phyloP scores from a whole-genome alignment of 2,888 invertebrate species.

The Dexiosoma caninum region DNA sequence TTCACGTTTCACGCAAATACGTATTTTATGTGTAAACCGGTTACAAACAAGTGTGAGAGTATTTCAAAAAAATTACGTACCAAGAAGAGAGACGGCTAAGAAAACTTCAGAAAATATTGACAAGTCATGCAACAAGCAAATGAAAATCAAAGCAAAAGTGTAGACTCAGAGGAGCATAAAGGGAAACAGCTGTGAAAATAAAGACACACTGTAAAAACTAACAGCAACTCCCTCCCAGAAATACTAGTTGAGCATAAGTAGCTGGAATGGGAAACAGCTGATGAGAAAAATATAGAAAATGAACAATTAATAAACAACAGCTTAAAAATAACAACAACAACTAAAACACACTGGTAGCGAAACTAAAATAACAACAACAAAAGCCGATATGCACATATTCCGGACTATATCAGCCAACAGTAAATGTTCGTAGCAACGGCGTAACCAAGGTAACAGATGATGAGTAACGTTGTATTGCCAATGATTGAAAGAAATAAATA shows the following conservation, averaged over 20 bases:
- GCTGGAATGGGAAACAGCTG: slow-evolving; percentile 33
- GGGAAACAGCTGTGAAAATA: not conserved
- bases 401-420: not conserved
- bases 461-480: slow-evolving; percentile 44
- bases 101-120: not conserved
- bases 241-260: slow-evolving; percentile 18
- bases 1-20: not conserved
- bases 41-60: slow-evolving; percentile 5
- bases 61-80: not conserved
- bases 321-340: slow-evolving; percentile 23
- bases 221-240: not conserved
- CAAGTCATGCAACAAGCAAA: slow-evolving; percentile 11
- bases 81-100: slow-evolving; percentile 13
- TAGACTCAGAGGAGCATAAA: slow-evolving; percentile 1
- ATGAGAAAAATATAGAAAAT: slow-evolving; percentile 14
- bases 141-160: not conserved
- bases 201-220: not conserved
- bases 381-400: not conserved
- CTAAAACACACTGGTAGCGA: not conserved
- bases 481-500: slow-evolving; percentile 18
- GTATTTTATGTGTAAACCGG: slow-evolving; percentile 29
- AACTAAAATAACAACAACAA: not conserved
- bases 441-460: slow-evolving; percentile 57
- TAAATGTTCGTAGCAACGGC: slow-evolving; percentile 48
- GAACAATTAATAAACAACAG: slow-evolving; percentile 23